Base-by-base conservation (phyloP, 2,797 vertebrate species). In the Crenuchus spilurus region DNA sequence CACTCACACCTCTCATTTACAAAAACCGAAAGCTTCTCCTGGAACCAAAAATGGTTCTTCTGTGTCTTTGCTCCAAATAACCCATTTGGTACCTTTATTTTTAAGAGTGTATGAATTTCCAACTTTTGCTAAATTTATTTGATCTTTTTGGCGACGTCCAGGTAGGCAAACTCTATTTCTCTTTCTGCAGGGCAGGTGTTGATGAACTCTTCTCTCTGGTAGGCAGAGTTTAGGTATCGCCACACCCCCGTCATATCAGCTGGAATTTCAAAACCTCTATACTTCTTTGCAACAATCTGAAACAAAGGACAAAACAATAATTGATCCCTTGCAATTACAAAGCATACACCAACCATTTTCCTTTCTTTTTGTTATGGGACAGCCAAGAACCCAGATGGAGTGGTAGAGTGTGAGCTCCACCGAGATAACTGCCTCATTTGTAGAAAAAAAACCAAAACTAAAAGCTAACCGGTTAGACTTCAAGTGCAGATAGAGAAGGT, bases 281-380 rank as follows among this genome's bases (percentile, higher is more conserved):
- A 98, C 80, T 95, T 96, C 90, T 94, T 95, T 46, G 95, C 94
- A 72, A 97, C 96, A 0, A 98, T 90, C 97, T 99, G 77, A 51
- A 80, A 54, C 11, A 62, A 24, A 62, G 18, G 28, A 33, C 33
- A 57, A 63, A 24, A 16, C 28, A 55, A 24, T 64, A 16, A 72
- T 1, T 64, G 18, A 42, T 8, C 16, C n/a, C n/a, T n/a, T n/a
- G n/a, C n/a, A n/a, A n/a, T n/a, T n/a, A n/a, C n/a, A n/a, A n/a
- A n/a, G n/a, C n/a, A n/a, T n/a, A n/a, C n/a, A n/a, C n/a, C n/a
- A n/a, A n/a, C n/a, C n/a, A n/a, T n/a, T n/a, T n/a, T n/a, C n/a
- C n/a, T n/a, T n/a, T n/a, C n/a, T n/a, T n/a, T n/a, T n/a, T n/a
- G n/a, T n/a, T n/a, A n/a, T n/a, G n/a, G n/a, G n/a, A n/a, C n/a